Evolutionary conservation across 2,888 invertebrate genomes (phyloP).

Genomic region (Kryphioiulus occultus): DNA sequence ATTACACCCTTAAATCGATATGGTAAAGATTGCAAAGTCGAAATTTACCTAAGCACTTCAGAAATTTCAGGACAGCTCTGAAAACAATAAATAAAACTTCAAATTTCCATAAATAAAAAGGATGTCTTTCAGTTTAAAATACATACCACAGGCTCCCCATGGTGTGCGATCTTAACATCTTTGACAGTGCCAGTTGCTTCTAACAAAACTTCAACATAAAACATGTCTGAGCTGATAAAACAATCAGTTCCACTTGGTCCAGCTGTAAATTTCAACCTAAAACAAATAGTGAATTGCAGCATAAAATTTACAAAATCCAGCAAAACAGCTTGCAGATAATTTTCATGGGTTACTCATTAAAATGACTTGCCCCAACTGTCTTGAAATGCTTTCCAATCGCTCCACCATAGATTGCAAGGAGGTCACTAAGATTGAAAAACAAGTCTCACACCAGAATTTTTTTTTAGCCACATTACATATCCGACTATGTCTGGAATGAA

Average conservation of each 20-base stretch:
- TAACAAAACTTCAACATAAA: slow-evolving; percentile 88
- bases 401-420: slow-evolving; percentile 91
- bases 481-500: too few relatives aligned
- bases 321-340: slow-evolving; percentile 39
- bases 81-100: slow-evolving; percentile 45
- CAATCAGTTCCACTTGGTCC: slow-evolving; percentile 81
- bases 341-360: background rate
- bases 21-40: slow-evolving; percentile 12
- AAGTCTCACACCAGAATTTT: background rate
- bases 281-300: slow-evolving; percentile 45
- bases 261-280: slow-evolving; percentile 83
- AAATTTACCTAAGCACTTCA: slow-evolving; percentile 63
- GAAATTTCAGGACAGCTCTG: slow-evolving; percentile 90
- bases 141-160: slow-evolving; percentile 72
- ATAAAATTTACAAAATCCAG: slow-evolving; percentile 25
- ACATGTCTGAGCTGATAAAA: slow-evolving; percentile 96
- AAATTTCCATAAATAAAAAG: background rate
- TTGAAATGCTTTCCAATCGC: slow-evolving; percentile 85
- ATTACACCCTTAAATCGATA: background rate
- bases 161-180: slow-evolving; percentile 92
- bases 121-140: slow-evolving; percentile 3
- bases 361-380: slow-evolving; percentile 77
- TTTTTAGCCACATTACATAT: background rate
- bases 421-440: slow-evolving; percentile 68
- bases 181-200: slow-evolving; percentile 83